These are phyloP conservation scores for Pinctada fucata DNA, from an alignment of 2,888 invertebrate genomes.

Conservation along the genomic window DNA sequence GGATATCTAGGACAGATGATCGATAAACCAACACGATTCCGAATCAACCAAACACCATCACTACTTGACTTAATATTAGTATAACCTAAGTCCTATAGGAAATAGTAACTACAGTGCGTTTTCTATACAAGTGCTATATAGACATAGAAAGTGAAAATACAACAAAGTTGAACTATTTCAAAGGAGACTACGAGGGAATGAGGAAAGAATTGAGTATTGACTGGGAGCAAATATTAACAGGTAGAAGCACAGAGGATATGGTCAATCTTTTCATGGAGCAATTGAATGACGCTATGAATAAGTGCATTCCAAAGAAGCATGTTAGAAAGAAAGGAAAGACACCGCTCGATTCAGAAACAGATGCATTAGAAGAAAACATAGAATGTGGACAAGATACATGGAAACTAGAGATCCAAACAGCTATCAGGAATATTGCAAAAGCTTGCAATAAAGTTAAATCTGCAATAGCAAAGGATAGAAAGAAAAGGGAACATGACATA, in stretches of 20 bases:
- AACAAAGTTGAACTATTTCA: background rate
- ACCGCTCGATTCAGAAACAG: background rate
- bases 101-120: background rate
- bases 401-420: background rate
- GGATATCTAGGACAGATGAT: background rate
- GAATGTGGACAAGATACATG: background rate
- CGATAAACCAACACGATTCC: conserved; percentile 6
- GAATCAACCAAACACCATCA: conserved; percentile 8
- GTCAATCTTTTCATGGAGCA: background rate
- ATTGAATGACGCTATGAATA: background rate
- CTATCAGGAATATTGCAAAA: background rate
- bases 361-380: background rate
- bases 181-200: background rate
- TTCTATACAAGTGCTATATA: background rate
- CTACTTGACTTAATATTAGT: background rate
- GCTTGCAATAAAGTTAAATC: conserved; percentile 1
- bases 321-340: background rate
- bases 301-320: background rate
- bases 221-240: background rate
- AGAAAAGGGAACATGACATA: background rate
- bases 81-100: background rate
- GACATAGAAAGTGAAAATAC: background rate
- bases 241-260: background rate
- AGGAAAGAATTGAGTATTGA: background rate
- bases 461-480: background rate